These are phyloP conservation scores for Paracentrotus lividus DNA, from an alignment of 53 echinoderm and acorn worm species.

Conservation along the genomic window DNA sequence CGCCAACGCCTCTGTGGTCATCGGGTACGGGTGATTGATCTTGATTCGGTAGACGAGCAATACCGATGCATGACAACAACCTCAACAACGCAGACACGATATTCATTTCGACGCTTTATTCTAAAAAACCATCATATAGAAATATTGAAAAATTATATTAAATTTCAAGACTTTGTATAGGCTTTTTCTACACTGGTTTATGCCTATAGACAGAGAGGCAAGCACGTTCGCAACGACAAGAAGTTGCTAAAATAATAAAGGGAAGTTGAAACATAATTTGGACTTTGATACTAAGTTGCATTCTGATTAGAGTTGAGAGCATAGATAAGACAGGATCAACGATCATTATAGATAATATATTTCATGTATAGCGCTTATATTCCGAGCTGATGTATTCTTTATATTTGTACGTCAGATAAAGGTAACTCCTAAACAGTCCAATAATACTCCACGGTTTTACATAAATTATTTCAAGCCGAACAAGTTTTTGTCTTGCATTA, in stretches of 20 bases:
- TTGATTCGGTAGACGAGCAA: background rate
- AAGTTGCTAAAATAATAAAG: background rate
- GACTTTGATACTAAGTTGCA: conserved; percentile 24
- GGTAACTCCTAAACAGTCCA: too few species aligned
- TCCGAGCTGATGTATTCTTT: too few species aligned
- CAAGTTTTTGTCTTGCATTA: too few species aligned
- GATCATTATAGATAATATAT: too few species aligned
- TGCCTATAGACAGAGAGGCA: too few species aligned
- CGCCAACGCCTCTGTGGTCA: background rate
- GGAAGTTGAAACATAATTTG: background rate
- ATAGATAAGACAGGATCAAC: background rate
- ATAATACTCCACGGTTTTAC: too few species aligned
- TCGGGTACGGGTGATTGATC: background rate
- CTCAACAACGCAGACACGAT: background rate
- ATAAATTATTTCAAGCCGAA: too few species aligned
- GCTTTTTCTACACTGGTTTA: background rate
- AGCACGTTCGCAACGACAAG: background rate
- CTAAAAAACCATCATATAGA: background rate
- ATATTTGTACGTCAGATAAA: too few species aligned
- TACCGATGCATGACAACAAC: conserved; percentile 2
- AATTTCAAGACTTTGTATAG: background rate
- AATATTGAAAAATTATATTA: background rate
- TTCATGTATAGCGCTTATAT: too few species aligned
- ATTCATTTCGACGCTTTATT: conserved; percentile 1
- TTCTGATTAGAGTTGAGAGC: background rate